These are phyloP conservation scores for Stratiomys singularior DNA, from an alignment of 2,888 invertebrate genomes.

Conservation along the genomic window DNA sequence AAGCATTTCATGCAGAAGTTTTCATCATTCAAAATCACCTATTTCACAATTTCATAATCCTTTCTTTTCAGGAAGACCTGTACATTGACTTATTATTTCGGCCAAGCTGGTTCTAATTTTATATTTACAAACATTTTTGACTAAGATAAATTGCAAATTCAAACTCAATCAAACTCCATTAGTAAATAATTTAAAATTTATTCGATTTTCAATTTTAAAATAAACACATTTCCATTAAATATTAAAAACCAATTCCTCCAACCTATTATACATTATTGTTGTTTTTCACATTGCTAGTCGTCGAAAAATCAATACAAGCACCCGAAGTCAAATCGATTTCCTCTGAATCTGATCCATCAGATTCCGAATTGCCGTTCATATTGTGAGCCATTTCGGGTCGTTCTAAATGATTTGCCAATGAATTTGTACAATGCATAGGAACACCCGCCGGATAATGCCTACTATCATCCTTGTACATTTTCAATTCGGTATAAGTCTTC, in stretches of 20 bases:
- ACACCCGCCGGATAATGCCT: conserved; percentile 34
- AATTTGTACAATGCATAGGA: conserved; percentile 31
- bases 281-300: conserved; percentile 55
- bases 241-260: conserved; percentile 16
- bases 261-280: conserved; percentile 40
- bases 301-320: conserved; percentile 65
- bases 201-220: not conserved
- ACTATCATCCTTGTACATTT: conserved; percentile 61
- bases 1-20: no score
- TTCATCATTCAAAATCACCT: no score
- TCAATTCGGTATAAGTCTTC: conserved; percentile 64
- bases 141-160: no score
- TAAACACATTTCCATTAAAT: not conserved
- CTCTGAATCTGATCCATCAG: conserved; percentile 65
- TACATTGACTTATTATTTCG: no score
- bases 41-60: no score
- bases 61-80: no score
- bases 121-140: no score
- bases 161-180: no score
- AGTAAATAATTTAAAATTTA: no score
- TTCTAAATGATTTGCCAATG: conserved; percentile 19
- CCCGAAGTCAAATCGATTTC: conserved; percentile 64
- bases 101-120: no score
- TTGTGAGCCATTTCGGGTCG: conserved; percentile 42
- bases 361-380: conserved; percentile 55